Percentiles rank a stretch among this genome's conserved stretches.
phyloP scores from a whole-genome alignment of 2,797 vertebrate genomes.

The Emydoidea blandingii region DNA sequence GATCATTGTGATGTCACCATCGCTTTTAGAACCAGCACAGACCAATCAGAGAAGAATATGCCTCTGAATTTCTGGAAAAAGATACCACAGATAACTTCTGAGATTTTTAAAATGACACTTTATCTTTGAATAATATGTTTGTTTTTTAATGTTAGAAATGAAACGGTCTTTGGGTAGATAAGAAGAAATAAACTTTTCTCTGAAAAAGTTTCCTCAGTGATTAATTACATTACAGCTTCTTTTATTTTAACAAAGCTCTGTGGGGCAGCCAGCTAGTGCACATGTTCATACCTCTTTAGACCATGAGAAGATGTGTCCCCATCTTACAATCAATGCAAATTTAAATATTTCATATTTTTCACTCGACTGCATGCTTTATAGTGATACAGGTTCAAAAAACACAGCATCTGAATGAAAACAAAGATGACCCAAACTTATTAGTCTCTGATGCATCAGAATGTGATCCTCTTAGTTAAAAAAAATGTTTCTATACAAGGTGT shows the following conservation, averaged over 20 bases:
- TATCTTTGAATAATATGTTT: fast-evolving
- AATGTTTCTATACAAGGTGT: background rate
- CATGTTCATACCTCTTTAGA: background rate
- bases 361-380: background rate
- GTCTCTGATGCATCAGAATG: background rate
- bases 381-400: fast-evolving
- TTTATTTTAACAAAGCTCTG: background rate
- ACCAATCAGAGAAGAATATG: background rate
- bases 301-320: background rate
- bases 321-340: background rate
- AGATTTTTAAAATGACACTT: background rate
- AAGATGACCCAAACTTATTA: background rate
- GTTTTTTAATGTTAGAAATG: background rate
- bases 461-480: fast-evolving
- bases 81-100: background rate
- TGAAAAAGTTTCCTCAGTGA: fast-evolving
- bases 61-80: background rate
- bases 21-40: background rate
- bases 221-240: fast-evolving
- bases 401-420: background rate
- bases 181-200: background rate
- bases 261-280: background rate
- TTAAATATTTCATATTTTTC: background rate
- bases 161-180: fast-evolving
- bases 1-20: constrained; percentile 53